Percentiles rank a stretch among this genome's conserved stretches.
phyloP scores from a whole-genome alignment of 2,888 invertebrate species.

The Endomychus coccineus region DNA sequence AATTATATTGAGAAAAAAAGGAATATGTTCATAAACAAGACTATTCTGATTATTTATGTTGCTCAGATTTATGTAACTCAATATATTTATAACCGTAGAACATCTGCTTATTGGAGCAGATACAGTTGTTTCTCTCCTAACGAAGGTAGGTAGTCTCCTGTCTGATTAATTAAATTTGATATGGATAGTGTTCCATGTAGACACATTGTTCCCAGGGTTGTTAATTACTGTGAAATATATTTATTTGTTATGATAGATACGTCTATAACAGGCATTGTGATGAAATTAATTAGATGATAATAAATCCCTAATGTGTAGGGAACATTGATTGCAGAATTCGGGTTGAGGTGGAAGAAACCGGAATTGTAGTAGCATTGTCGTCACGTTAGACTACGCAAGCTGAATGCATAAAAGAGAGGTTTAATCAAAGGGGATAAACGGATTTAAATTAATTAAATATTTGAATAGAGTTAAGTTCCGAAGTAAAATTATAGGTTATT shows the following conservation, averaged over 20 bases:
- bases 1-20: too few species aligned
- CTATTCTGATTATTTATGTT: too few species aligned
- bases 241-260: background rate
- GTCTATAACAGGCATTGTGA: background rate
- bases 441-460: conserved; percentile 30
- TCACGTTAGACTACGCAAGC: conserved; percentile 21
- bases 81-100: too few species aligned
- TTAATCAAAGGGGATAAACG: conserved; percentile 28
- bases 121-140: too few species aligned
- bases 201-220: too few species aligned
- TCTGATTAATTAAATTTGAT: too few species aligned
- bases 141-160: too few species aligned
- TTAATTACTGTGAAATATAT: too few species aligned
- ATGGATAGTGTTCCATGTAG: too few species aligned
- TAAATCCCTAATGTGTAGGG: background rate
- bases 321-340: background rate
- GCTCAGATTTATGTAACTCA: too few species aligned
- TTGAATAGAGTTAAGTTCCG: conserved; percentile 26
- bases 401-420: conserved; percentile 27
- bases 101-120: too few species aligned
- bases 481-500: conserved; percentile 28
- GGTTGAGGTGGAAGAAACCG: conserved; percentile 16
- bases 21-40: too few species aligned
- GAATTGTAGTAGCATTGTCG: conserved; percentile 17
- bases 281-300: background rate